Evolutionary conservation across 2,113 vertebrate species (phyloP), one percentile per base, ranked within the genome.

Genomic region (Chitala chitala): DNA sequence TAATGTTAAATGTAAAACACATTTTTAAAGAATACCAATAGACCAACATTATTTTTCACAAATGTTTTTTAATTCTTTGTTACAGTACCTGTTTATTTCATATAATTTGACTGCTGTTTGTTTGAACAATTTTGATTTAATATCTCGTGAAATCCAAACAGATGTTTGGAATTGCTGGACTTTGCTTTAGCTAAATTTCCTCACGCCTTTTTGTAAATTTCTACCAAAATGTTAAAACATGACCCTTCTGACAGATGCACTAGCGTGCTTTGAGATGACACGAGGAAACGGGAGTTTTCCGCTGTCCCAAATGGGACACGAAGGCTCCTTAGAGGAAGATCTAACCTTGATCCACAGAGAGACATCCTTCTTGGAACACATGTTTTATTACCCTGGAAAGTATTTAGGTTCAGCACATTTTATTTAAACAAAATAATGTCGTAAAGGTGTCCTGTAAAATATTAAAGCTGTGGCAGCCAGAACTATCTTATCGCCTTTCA

Each of bases 321-420:
- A 38, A 2, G 78, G 75, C 79, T 89, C 87, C 87, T 82, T 31
- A 31, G 87, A 88, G 89, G 80, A 83, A 85, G 84, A 89, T 87
- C 83, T 83, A 84, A 85, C 86, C 88, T 85, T 85, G 86, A 85
- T 88, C 80, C 80, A 86, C 89, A 89, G 89, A 88, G 89, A 69
- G 74, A 64, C 38, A 8, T 29, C 82, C 81, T 83, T 83, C 64
- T 13, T 83, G 79, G 86, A 80, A 61, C 63, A 77, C 48, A 76
- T 83, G 82, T 79, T 84, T 82, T 72, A 82, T 77, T 80, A 79
- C 81, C 77, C 74, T 76, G 80, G 82, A 82, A 78, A 77, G 46
- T 5, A 59, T 58, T 66, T 63, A 55, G 54, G 44, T 26, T 53
- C 46, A 7, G 46, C 24, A 78, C 66, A 75, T 55, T 13, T 4